Base-by-base conservation (phyloP, 2,797 vertebrate species). In the Macropus fuliginosus region DNA sequence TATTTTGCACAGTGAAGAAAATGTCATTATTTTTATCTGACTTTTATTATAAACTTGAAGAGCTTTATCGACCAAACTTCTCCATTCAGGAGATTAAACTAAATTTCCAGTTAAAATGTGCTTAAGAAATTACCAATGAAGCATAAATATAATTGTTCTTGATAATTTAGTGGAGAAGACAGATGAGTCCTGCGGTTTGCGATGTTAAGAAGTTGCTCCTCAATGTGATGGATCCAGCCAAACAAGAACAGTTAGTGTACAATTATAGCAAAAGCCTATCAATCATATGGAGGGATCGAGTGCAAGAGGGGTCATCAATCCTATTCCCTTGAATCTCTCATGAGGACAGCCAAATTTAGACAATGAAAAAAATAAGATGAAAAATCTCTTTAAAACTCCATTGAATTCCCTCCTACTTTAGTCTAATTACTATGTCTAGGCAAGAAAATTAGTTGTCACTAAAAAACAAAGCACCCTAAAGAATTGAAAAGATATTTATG, bases 341-440 rank as follows among this genome's bases (percentile, higher is more conserved):
- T 91, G 54, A 91, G 52, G 50, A 91, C 90, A 54, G 90, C 90
- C 54, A 91, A 91, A 91, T 91, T n/a, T 31, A 54, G 90, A 91
- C 52, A 54, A 55, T 52, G 54, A 55, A 54, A 54, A 91, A 55
- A 52, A 31, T 52, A 54, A 81, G n/a, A 81, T 81, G 40, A 81
- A 81, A 81, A 81, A 81, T 81, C 21, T 81, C 74, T 81, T 81
- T 46, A 24, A 8, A 21, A 9, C 18, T 81, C 74, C 21, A 27
- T 27, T 81, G 74, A 81, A 40, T 81, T 46, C 40, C 40, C 40
- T 81, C 74, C 40, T 27, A 81, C 8, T 81, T 81, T 9, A 46
- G 40, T 11, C 74, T 81, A 81, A 81, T 81, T 81, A 81, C 40
- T 46, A 27, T 81, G 40, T 81, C 74, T 46, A 24, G 74, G 74